phyloP scores from a whole-genome alignment of 2,888 invertebrate species.

The Augiades crinisus region DNA sequence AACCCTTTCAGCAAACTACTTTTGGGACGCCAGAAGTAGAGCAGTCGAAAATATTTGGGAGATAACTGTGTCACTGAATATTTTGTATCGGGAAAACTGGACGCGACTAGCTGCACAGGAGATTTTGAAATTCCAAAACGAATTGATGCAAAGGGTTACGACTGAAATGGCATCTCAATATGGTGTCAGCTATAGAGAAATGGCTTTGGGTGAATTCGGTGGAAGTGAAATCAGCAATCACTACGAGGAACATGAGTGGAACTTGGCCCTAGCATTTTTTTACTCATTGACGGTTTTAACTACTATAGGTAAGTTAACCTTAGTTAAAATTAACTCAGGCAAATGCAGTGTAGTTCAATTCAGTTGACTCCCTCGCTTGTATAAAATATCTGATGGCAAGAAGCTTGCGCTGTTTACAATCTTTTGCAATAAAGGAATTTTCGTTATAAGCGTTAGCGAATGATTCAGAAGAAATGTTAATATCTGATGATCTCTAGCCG shows the following conservation, averaged over 20 bases:
- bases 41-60: constrained; percentile 96
- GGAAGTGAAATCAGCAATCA: constrained; percentile 62
- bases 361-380: too few species aligned
- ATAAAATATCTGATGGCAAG: too few species aligned
- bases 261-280: constrained; percentile 94
- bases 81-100: constrained; percentile 95
- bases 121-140: constrained; percentile 91
- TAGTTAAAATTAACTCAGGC: too few species aligned
- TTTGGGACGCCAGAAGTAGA: constrained; percentile 73
- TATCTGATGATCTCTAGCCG: too few species aligned
- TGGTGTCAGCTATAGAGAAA: constrained; percentile 76
- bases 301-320: constrained; percentile 94
- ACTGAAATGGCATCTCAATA: constrained; percentile 87
- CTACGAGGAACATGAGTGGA: constrained; percentile 89
- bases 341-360: too few species aligned
- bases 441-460: too few species aligned
- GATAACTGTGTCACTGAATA: constrained; percentile 92
- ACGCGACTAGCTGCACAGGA: constrained; percentile 90
- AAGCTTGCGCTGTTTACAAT: too few species aligned
- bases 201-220: constrained; percentile 74
- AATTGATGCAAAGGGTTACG: constrained; percentile 88
- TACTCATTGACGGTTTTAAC: constrained; percentile 97
- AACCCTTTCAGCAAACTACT: constrained; percentile 70
- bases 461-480: too few species aligned
- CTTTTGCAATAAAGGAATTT: too few species aligned